Base-by-base conservation (phyloP, 2,797 vertebrate species). In the Natrix natrix region DNA sequence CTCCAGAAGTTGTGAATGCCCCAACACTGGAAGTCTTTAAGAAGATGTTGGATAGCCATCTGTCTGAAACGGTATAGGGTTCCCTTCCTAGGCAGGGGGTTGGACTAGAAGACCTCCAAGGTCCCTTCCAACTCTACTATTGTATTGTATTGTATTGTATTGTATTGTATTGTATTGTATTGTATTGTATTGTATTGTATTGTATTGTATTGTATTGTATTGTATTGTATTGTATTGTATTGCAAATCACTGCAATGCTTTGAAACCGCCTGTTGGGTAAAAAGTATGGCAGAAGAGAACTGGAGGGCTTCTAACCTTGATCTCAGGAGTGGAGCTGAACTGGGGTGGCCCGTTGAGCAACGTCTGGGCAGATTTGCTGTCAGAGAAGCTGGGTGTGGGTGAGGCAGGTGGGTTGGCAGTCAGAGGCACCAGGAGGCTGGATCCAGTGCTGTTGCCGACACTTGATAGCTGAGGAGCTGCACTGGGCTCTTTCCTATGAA, bases 401-500 rank as follows among this genome's bases (percentile, higher is more conserved):
- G 99, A 99, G 96, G 98, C 98, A 91, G 99, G 98, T 43, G 98
- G 98, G 95, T 97, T 98, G 96, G 99, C 97, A 57, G 98, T 98
- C 97, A 99, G 98, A 63, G 98, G 98, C 96, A 98, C 98, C 96
- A 99, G 97, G 95, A 99, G 98, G 96, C 98, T 99, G 95, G 98
- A 97, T 28, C 98, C 97, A 94, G 96, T 97, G 0, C 96, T 93
- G 92, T 87, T 96, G 93, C 95, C 96, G 89, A 95, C 94, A 87
- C 95, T 96, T 55, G 95, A 59, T 16, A 95, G 96, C 5, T 93
- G 55, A 5, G 93, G 93, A 61, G 96, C 92, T 5, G 94, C 91
- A 52, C 98, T 98, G 96, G 98, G 98, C 97, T 99, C 97, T 90
- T 97, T 97, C 94, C 97, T 97, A 90, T 8, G 48, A 86, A 52